A percentile compares a stretch with the other conserved stretches of the same genome.
Conservation (phyloP, 2,888 invertebrate genomes). For the Operophtera brumata region DNA sequence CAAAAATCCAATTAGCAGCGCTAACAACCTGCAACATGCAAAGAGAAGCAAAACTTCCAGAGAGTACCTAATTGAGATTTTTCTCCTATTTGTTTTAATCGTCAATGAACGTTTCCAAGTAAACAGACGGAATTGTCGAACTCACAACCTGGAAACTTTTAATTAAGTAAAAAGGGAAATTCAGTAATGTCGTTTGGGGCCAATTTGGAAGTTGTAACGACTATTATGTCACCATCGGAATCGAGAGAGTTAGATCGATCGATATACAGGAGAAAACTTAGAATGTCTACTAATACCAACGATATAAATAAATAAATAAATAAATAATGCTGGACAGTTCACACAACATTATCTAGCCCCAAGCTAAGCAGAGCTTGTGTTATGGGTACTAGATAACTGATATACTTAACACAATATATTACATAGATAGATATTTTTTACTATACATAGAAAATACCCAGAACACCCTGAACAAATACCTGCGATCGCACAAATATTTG, state of each 20-base stretch:
- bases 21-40: slow-evolving; percentile 1
- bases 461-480: too few relatives aligned
- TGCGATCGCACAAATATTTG: too few relatives aligned
- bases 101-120: slow-evolving; percentile 28
- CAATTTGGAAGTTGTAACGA: slow-evolving; percentile 70
- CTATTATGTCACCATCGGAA: slow-evolving; percentile 49
- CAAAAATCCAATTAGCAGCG: slow-evolving; percentile 8
- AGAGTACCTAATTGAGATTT: slow-evolving; percentile 10
- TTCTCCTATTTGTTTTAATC: slow-evolving; percentile 17
- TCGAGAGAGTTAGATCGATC: slow-evolving; percentile 8
- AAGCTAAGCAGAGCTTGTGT: too few relatives aligned
- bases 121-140: slow-evolving; percentile 29
- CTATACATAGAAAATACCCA: too few relatives aligned
- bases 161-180: slow-evolving; percentile 65
- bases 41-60: slow-evolving; percentile 3
- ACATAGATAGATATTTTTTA: too few relatives aligned
- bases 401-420: too few relatives aligned
- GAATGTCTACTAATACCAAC: neutral
- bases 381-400: too few relatives aligned
- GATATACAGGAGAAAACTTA: neutral
- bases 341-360: too few relatives aligned
- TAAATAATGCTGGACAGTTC: too few relatives aligned
- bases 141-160: slow-evolving; percentile 54
- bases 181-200: slow-evolving; percentile 52
- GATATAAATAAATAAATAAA: neutral